Evolutionary conservation across 2,888 invertebrate species (phyloP), one percentile per base, ranked within the genome.

Genomic region (Amphiduros pacificus): DNA sequence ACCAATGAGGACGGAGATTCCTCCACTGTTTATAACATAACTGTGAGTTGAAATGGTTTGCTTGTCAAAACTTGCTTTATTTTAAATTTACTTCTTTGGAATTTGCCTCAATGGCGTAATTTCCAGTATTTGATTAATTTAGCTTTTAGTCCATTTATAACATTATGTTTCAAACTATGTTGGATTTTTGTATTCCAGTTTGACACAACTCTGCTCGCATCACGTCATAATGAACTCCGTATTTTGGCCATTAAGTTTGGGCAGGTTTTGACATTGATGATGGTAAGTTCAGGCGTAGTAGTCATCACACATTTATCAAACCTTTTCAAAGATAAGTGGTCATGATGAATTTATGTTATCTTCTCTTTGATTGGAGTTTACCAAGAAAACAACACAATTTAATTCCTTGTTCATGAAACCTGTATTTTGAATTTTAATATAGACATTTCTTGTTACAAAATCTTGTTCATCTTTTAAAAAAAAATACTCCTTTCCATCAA

Each of bases 231-330:
- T 73, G 90, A 91, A 78, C 84, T 92, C 40, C 89, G 73, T 27
- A 83, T 88, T 27, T 84, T 93, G 50, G 90, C 92, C 1, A 85
- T 88, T 51, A 91, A 90, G 77, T 89, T 91, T 82, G 88, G 89
- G 6, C 88, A 90, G 75, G 86, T 93, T 29, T 81, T 88, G 14
- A 82, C 89, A 71, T 86, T 93, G 44, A 85, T 91, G 75, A 87
- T 67, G 65, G 77, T 78, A 63, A 65, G 73, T 69, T 14, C 52
- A 52, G 26, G 20, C 14, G 9, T 14, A n/a, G n/a, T n/a, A n/a
- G n/a, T n/a, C n/a, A n/a, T n/a, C n/a, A n/a, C n/a, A n/a, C n/a
- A n/a, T n/a, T n/a, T n/a, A n/a, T n/a, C n/a, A n/a, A n/a, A n/a
- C n/a, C n/a, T n/a, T n/a, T n/a, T n/a, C n/a, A n/a, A n/a, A n/a